Evolutionary conservation across 1,140 invertebrate species (phyloP).

Genomic region (Lasioglossum baleicum): DNA sequence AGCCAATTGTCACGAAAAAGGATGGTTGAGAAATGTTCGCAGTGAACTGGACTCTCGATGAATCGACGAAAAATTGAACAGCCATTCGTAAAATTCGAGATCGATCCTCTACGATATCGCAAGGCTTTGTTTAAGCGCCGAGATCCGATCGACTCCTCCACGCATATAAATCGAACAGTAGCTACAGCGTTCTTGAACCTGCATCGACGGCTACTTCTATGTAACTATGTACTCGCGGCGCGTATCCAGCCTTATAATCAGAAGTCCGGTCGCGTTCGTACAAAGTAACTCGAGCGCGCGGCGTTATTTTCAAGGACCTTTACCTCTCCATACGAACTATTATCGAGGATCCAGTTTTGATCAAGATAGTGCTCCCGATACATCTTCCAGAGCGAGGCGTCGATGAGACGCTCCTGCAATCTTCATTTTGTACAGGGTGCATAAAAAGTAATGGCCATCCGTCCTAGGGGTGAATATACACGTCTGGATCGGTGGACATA

Average conservation of each 20-base stretch:
- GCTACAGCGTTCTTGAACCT: constrained; percentile 39
- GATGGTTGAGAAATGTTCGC: too few species aligned
- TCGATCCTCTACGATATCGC: not conserved
- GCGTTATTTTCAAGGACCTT: constrained; percentile 15
- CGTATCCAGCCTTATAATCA: constrained; percentile 12
- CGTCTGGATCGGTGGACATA: too few species aligned
- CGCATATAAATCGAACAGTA: constrained; percentile 32
- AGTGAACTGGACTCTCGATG: too few species aligned
- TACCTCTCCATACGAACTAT: not conserved
- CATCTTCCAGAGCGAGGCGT: not conserved
- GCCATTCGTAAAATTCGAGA: too few species aligned
- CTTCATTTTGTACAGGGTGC: too few species aligned
- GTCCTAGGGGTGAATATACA: too few species aligned
- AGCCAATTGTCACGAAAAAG: too few species aligned
- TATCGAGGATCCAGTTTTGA: constrained; percentile 38
- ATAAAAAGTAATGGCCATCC: too few species aligned
- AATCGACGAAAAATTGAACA: too few species aligned
- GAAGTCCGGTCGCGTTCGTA: constrained; percentile 23
- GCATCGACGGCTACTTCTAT: constrained; percentile 6
- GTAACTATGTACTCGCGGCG: constrained; percentile 29
- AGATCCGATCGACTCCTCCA: not conserved
- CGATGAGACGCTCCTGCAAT: not conserved
- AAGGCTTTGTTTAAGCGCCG: constrained; percentile 9
- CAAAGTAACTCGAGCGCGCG: constrained; percentile 18
- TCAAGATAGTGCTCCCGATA: constrained; percentile 21